These are phyloP conservation scores for Phodopus roborovskii DNA, from an alignment of 2,113 vertebrate genomes.

Conservation along the genomic window DNA sequence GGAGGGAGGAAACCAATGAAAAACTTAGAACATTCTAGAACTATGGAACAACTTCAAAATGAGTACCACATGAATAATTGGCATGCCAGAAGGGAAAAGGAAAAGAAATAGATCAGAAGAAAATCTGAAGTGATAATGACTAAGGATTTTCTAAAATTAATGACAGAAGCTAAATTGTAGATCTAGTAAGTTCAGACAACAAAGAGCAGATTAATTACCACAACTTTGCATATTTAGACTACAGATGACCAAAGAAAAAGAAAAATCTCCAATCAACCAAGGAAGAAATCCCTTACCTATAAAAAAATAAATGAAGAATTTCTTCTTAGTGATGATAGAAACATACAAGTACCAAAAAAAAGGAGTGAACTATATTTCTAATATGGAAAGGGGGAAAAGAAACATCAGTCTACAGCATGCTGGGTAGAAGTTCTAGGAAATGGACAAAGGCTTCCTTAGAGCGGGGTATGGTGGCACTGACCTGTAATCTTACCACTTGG, in stretches of 20 bases:
- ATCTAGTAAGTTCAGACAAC: neutral
- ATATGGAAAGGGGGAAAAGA: neutral
- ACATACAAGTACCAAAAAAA: neutral
- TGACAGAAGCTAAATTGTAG: neutral
- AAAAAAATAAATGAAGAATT: neutral
- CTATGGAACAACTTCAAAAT: neutral
- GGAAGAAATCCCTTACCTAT: neutral
- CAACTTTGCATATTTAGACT: neutral
- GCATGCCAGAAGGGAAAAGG: neutral
- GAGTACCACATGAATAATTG: neutral
- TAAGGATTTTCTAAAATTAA: constrained; percentile 12
- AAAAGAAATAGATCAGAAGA: neutral
- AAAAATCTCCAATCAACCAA: neutral
- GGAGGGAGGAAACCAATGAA: neutral
- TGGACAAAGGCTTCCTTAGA: neutral
- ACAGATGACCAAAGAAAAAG: neutral
- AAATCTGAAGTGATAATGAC: neutral
- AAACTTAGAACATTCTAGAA: neutral
- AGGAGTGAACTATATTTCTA: neutral
- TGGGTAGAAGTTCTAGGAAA: neutral
- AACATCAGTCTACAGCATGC: neutral
- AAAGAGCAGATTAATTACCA: neutral
- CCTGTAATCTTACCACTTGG: too few relatives aligned
- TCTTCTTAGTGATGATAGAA: neutral
- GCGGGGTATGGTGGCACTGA: neutral